Evolutionary conservation across 2,888 invertebrate species (phyloP).

Genomic region (Trilocha varians): DNA sequence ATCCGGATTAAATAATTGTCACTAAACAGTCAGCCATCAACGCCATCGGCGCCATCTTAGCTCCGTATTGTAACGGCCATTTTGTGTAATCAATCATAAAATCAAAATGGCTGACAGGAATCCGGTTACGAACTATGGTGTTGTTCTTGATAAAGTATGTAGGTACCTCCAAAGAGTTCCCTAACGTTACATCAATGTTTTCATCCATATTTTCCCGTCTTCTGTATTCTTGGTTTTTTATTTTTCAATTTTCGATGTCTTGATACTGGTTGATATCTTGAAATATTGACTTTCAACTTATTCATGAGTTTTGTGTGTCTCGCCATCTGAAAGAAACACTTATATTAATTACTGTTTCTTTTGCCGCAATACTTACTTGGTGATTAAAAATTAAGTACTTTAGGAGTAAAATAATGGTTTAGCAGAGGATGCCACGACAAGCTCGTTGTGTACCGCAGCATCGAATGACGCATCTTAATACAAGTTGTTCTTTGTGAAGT

Average conservation of each 20-base stretch:
- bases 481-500: neutral
- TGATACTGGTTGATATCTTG: too few relatives aligned
- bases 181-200: neutral
- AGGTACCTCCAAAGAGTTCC: neutral
- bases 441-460: neutral
- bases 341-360: too few relatives aligned
- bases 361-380: too few relatives aligned
- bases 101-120: neutral
- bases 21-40: neutral
- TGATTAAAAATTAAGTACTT: too few relatives aligned
- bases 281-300: too few relatives aligned
- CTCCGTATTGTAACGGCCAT: neutral
- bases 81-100: neutral
- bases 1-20: neutral
- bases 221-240: neutral
- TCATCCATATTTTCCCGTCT: neutral
- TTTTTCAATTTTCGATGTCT: neutral
- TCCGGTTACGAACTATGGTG: neutral
- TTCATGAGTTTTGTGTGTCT: too few relatives aligned
- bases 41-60: too few relatives aligned
- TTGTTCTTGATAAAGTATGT: neutral
- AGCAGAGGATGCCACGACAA: too few relatives aligned
- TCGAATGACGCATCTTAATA: neutral
- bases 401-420: too few relatives aligned
- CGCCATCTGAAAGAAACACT: too few relatives aligned